Conservation (phyloP, 2,888 invertebrate genomes). For the Parapristionchus giblindavisi region DNA sequence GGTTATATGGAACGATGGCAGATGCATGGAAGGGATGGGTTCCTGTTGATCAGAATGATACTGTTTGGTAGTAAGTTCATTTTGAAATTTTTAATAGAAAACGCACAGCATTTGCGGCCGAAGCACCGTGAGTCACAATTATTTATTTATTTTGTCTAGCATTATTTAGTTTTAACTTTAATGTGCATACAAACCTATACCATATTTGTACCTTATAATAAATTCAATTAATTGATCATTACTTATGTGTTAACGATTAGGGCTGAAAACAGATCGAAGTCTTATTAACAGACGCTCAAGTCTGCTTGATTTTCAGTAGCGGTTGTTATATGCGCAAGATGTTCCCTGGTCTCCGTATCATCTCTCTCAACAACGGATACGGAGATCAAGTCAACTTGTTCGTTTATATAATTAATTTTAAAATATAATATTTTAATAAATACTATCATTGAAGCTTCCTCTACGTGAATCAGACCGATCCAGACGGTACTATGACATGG, state of each 20-base stretch:
- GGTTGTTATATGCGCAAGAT: conserved; percentile 82
- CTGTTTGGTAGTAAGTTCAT: conserved; percentile 46
- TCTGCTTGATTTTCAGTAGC: conserved; percentile 72
- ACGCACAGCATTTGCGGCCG: no score
- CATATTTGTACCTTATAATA: no score
- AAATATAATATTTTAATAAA: not conserved
- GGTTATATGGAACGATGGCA: conserved; percentile 83
- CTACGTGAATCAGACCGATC: conserved; percentile 84
- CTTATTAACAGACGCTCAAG: no score
- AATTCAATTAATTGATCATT: no score
- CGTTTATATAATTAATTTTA: not conserved
- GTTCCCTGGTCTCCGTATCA: conserved; percentile 69
- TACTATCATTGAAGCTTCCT: conserved; percentile 75
- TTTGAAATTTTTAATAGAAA: not conserved
- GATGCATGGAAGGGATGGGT: conserved; percentile 83
- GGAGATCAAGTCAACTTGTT: conserved; percentile 71
- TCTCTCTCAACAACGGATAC: conserved; percentile 65
- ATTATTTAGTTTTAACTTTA: no score
- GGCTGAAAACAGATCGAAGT: no score
- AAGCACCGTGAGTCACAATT: no score
- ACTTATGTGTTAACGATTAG: no score
- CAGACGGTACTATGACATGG: conserved; percentile 83
- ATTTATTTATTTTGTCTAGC: no score
- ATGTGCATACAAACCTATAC: no score
- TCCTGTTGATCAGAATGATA: conserved; percentile 52